These are phyloP conservation scores for Desmodus rotundus DNA, from an alignment of 2,113 vertebrate species.

Conservation along the genomic window DNA sequence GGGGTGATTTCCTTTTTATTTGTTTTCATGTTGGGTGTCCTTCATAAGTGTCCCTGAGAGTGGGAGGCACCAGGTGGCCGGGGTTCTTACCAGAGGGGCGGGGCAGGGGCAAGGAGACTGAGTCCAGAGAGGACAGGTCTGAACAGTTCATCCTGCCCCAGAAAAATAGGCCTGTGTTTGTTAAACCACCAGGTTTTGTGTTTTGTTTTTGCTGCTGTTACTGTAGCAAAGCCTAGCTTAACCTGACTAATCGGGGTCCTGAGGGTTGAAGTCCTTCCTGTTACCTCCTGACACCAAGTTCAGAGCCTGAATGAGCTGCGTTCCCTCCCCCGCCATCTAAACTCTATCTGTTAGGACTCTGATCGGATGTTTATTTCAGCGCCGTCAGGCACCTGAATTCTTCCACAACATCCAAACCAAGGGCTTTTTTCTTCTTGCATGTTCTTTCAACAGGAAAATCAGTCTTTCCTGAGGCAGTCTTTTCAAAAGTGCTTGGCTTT, in stretches of 20 bases:
- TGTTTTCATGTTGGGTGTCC: slow-evolving; percentile 79
- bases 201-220: background rate
- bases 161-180: background rate
- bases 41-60: slow-evolving; percentile 77
- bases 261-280: background rate
- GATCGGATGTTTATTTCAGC: background rate
- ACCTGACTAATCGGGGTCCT: background rate
- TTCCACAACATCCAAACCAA: background rate
- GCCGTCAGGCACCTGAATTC: background rate
- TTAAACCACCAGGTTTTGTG: background rate
- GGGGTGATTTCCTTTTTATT: slow-evolving; percentile 81
- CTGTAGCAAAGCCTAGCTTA: background rate
- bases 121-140: background rate
- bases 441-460: background rate
- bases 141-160: background rate
- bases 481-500: background rate
- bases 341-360: background rate
- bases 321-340: background rate
- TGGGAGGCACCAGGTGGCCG: background rate
- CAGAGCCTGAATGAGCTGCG: background rate
- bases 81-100: background rate
- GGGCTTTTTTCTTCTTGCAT: background rate
- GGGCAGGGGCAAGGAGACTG: background rate
- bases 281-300: background rate
- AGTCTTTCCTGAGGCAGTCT: background rate